Evolutionary conservation across 2,797 vertebrate genomes (phyloP).

Genomic region (Sebastes hubbsi): DNA sequence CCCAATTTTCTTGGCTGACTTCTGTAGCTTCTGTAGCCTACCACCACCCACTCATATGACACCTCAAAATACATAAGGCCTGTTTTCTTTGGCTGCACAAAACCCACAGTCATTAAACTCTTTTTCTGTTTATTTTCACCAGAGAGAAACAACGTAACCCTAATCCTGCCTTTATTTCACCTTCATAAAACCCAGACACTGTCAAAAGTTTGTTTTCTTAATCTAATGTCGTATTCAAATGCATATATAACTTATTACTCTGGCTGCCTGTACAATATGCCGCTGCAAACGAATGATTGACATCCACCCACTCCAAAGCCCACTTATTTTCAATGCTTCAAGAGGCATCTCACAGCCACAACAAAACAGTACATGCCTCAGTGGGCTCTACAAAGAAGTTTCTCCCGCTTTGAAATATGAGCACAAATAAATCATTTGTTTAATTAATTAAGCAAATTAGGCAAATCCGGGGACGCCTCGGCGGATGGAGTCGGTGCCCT

Average conservation of each 20-base stretch:
- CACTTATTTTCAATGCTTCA: constrained; percentile 48
- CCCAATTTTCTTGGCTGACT: background rate
- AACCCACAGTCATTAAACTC: background rate
- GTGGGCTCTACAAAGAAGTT: constrained; percentile 60
- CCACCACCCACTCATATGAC: constrained; percentile 4
- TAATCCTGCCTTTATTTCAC: background rate
- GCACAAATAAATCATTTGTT: constrained; percentile 79
- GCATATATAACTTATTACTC: constrained; percentile 45
- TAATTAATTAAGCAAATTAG: constrained; percentile 84
- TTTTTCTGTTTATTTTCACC: constrained; percentile 16
- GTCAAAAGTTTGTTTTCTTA: constrained; percentile 12
- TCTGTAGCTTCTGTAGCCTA: background rate
- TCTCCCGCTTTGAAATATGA: constrained; percentile 71
- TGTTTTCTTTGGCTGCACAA: background rate
- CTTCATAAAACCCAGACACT: constrained; percentile 12
- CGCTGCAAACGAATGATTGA: constrained; percentile 60
- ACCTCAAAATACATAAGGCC: background rate
- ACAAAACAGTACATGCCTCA: constrained; percentile 65
- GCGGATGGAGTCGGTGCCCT: constrained; percentile 68
- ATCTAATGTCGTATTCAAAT: constrained; percentile 29
- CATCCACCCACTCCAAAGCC: constrained; percentile 58
- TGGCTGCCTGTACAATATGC: constrained; percentile 30
- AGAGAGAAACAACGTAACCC: background rate
- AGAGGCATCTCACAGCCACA: constrained; percentile 52
- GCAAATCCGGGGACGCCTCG: constrained; percentile 72